Conservation (phyloP, 2,888 invertebrate genomes). For the Crematogaster levior region DNA sequence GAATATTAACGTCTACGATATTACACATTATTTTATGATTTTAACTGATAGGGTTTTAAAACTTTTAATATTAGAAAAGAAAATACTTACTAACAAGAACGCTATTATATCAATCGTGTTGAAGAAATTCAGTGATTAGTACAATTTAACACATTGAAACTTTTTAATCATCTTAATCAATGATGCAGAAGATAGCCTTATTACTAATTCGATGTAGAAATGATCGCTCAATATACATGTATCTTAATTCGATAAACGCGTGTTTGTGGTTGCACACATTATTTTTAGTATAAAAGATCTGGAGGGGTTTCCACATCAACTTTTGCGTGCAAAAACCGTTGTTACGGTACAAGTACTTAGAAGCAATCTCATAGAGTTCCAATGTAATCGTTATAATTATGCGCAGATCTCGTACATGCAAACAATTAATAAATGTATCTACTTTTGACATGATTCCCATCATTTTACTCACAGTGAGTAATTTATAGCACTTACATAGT, state of each 20-base stretch:
- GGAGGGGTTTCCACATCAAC: neutral
- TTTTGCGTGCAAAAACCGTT: conserved; percentile 50
- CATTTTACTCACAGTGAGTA: conserved; percentile 9
- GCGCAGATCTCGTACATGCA: conserved; percentile 13
- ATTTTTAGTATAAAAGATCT: neutral
- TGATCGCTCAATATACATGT: neutral
- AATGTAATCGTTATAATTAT: conserved; percentile 36
- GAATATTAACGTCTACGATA: neutral
- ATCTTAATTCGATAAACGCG: conserved; percentile 22
- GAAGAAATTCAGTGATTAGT: neutral
- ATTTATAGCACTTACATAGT: neutral
- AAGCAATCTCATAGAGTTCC: neutral
- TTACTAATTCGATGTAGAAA: neutral
- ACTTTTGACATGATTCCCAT: conserved; percentile 40
- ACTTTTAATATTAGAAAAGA: conserved; percentile 14
- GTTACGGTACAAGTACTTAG: conserved; percentile 41
- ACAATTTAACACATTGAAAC: neutral
- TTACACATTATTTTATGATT: neutral
- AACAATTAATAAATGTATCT: conserved; percentile 30
- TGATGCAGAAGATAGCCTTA: conserved; percentile 8
- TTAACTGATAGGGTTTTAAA: neutral
- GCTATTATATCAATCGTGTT: neutral
- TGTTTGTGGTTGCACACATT: conserved; percentile 14
- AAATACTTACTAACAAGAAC: neutral
- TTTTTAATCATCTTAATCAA: neutral